A percentile compares a stretch with the other conserved stretches of the same genome.
These are phyloP conservation scores for Ceratosolen solmsi DNA, from an alignment of 1,140 invertebrate species.

Conservation along the genomic window DNA sequence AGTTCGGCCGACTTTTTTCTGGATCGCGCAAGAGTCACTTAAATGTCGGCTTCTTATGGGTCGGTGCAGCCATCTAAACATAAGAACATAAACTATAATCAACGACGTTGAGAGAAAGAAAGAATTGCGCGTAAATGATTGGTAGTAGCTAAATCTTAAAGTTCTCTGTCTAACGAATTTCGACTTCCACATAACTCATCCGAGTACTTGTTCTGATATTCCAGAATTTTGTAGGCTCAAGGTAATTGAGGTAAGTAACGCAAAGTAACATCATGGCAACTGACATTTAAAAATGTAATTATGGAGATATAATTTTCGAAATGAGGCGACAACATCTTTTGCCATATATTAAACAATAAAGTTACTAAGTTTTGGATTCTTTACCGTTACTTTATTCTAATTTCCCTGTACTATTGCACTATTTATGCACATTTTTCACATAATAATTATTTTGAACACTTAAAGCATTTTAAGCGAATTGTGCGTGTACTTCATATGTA, in stretches of 20 bases:
- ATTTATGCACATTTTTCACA: no score
- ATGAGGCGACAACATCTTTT: no score
- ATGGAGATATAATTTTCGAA: not conserved
- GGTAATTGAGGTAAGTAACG: not conserved
- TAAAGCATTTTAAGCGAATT: no score
- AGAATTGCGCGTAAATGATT: not conserved
- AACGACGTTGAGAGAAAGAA: not conserved
- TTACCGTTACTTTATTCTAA: no score
- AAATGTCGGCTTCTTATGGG: not conserved
- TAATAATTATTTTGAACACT: no score
- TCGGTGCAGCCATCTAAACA: not conserved
- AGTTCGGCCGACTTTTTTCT: constrained; percentile 51
- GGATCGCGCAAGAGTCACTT: not conserved
- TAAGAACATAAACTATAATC: constrained; percentile 16
- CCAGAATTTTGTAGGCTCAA: not conserved
- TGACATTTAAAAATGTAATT: not conserved
- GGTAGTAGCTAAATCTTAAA: constrained; percentile 4
- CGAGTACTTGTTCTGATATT: not conserved
- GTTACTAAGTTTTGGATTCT: no score
- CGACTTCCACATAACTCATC: not conserved
- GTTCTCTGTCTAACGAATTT: not conserved
- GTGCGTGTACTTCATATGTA: no score
- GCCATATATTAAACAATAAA: no score
- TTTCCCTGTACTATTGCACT: no score
- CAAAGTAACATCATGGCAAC: not conserved